These are phyloP conservation scores for Andrena trimmerana DNA, from an alignment of 2,888 invertebrate genomes.

Conservation along the genomic window DNA sequence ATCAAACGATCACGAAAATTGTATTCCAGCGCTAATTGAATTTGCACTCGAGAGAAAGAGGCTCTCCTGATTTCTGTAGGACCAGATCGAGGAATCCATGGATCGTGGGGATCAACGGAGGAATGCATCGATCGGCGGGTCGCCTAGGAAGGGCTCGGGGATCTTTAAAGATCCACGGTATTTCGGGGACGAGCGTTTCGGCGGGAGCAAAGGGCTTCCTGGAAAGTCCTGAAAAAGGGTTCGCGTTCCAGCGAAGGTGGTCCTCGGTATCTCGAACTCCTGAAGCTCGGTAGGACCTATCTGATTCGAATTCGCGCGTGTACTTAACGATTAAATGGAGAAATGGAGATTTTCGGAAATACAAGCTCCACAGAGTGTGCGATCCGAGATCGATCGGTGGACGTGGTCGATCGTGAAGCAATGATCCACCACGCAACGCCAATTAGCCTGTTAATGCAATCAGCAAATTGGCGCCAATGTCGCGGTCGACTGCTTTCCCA, in stretches of 20 bases:
- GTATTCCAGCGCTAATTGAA: constrained; percentile 20
- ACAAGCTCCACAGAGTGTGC: background rate
- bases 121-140: constrained; percentile 64
- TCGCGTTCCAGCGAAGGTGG: constrained; percentile 66
- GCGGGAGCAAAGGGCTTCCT: constrained; percentile 74
- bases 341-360: background rate
- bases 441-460: constrained; percentile 77
- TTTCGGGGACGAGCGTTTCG: constrained; percentile 63
- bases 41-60: constrained; percentile 28
- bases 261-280: constrained; percentile 43
- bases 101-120: constrained; percentile 50
- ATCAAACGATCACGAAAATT: background rate
- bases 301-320: background rate
- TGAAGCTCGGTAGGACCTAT: background rate
- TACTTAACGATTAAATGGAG: too few relatives aligned
- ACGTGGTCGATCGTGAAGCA: constrained; percentile 32
- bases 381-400: constrained; percentile 26
- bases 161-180: constrained; percentile 68
- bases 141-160: constrained; percentile 55
- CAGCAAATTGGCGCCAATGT: constrained; percentile 81
- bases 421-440: constrained; percentile 48
- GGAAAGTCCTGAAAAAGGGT: constrained; percentile 69
- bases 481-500: constrained; percentile 81
- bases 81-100: constrained; percentile 54
- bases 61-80: constrained; percentile 33